These are phyloP conservation scores for Agrypnia vestita DNA, from an alignment of 1,140 invertebrate species.

Conservation along the genomic window DNA sequence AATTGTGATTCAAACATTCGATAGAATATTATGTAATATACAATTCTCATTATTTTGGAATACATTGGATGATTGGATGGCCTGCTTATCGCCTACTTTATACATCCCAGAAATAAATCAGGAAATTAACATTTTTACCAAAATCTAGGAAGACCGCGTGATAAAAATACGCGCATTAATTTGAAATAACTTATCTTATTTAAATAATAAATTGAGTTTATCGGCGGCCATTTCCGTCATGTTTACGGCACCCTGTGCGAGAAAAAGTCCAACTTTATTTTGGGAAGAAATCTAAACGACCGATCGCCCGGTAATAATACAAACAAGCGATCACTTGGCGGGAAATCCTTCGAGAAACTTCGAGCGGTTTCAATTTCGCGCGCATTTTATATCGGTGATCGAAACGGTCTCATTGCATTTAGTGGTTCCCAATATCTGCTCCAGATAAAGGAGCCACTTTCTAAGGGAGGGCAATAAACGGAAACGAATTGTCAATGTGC, in stretches of 20 bases:
- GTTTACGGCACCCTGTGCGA: slow-evolving; percentile 34
- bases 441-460: slow-evolving; percentile 22
- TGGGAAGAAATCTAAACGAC: slow-evolving; percentile 56
- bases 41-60: too few relatives aligned
- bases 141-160: too few relatives aligned
- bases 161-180: slow-evolving; percentile 14
- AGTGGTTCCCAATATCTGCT: slow-evolving; percentile 28
- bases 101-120: too few relatives aligned
- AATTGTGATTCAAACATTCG: too few relatives aligned
- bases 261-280: slow-evolving; percentile 48
- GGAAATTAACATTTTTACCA: too few relatives aligned
- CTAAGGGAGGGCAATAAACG: slow-evolving; percentile 11
- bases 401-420: slow-evolving; percentile 49
- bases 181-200: slow-evolving; percentile 36
- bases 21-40: too few relatives aligned
- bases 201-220: slow-evolving; percentile 34
- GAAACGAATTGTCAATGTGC: slow-evolving; percentile 15
- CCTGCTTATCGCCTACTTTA: too few relatives aligned
- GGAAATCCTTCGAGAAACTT: slow-evolving; percentile 18
- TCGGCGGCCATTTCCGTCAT: slow-evolving; percentile 34
- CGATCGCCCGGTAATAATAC: slow-evolving; percentile 59
- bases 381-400: slow-evolving; percentile 54
- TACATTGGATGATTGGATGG: too few relatives aligned
- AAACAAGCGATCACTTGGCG: slow-evolving; percentile 53
- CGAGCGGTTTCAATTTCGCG: slow-evolving; percentile 53